Conservation (phyloP, 2,888 invertebrate genomes). For the Colletes collaris region DNA sequence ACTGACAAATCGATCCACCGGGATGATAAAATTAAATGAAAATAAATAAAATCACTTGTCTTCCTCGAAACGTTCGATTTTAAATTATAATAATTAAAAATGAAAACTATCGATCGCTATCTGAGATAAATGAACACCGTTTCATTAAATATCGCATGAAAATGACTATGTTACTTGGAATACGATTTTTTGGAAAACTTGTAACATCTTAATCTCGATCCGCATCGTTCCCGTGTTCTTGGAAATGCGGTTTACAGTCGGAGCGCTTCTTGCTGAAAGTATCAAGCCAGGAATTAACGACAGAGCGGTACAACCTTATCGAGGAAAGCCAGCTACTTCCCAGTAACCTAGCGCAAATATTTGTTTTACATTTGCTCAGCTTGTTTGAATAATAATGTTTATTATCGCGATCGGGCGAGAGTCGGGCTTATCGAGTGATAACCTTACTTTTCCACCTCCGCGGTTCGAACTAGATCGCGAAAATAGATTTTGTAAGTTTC, state of each 20-base stretch:
- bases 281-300: conserved; percentile 23
- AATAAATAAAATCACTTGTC: no score
- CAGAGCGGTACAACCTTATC: conserved; percentile 53
- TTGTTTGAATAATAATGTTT: conserved; percentile 62
- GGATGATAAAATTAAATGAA: no score
- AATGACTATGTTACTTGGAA: no score
- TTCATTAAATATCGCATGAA: no score
- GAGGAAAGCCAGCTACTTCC: conserved; percentile 25
- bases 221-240: neutral
- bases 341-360: conserved; percentile 44
- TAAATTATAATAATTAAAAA: no score
- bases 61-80: no score
- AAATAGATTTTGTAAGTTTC: conserved; percentile 21
- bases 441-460: conserved; percentile 28
- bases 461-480: conserved; percentile 38
- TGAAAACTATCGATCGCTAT: no score
- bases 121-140: no score
- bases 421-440: conserved; percentile 47
- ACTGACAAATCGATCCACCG: no score
- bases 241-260: neutral
- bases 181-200: no score
- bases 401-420: conserved; percentile 40
- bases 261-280: neutral
- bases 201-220: neutral
- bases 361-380: conserved; percentile 57